phyloP scores from a whole-genome alignment of 1,140 invertebrate species.

The Trissolcus basalis region DNA sequence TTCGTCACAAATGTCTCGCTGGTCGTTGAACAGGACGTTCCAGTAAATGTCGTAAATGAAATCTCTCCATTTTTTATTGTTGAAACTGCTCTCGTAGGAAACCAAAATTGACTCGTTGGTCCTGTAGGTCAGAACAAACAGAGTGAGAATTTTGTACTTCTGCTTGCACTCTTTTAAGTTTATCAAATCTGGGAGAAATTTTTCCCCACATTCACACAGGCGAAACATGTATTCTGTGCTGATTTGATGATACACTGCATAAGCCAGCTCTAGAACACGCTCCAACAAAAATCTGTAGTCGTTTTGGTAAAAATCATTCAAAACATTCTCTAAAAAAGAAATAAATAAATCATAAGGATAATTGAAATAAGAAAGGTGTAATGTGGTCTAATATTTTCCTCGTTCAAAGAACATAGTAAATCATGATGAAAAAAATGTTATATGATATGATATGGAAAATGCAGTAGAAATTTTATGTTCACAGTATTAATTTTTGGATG shows the following conservation, averaged over 20 bases:
- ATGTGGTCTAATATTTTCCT: no score
- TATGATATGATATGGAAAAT: no score
- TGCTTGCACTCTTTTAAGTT: slow-evolving; percentile 27
- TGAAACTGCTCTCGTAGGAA: slow-evolving; percentile 11
- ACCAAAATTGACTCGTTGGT: slow-evolving; percentile 18
- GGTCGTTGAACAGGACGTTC: slow-evolving; percentile 5
- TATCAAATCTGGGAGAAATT: slow-evolving; percentile 31
- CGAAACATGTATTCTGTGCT: slow-evolving; percentile 19
- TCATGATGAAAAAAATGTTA: no score
- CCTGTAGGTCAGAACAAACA: slow-evolving; percentile 35
- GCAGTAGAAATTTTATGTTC: no score
- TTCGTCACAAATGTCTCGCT: slow-evolving; percentile 12
- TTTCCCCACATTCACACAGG: slow-evolving; percentile 32
- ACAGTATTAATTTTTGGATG: no score
- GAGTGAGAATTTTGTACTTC: slow-evolving; percentile 36
- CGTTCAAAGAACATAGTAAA: no score
- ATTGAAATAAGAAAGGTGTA: not conserved
- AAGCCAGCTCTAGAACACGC: slow-evolving; percentile 21
- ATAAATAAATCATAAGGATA: slow-evolving; percentile 7
- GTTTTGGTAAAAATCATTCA: slow-evolving; percentile 26
- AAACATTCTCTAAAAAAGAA: slow-evolving; percentile 21
- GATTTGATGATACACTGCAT: slow-evolving; percentile 28
- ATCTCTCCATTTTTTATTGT: slow-evolving; percentile 28
- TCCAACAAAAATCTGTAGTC: slow-evolving; percentile 16
- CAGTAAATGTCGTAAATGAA: slow-evolving; percentile 35